Base-by-base conservation (phyloP, 2,888 invertebrate species). In the Incurvaria masculella region DNA sequence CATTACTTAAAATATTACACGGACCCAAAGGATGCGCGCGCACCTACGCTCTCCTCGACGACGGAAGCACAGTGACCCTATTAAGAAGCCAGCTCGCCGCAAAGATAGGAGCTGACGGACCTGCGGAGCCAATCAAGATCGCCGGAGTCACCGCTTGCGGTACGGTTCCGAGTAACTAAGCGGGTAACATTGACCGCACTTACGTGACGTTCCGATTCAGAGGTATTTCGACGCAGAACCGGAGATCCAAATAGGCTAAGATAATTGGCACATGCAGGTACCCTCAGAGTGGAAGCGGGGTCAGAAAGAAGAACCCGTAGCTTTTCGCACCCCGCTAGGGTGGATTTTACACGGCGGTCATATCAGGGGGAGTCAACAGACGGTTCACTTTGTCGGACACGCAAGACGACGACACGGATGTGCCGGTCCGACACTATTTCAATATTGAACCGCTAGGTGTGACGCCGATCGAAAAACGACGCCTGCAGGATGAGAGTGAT, bases 271-370 rank as follows among this genome's bases (percentile, higher is more conserved):
- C 18, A 8, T 43, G 21, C 43, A 21, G 11, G 6, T 43, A 10
- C 10, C 23, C 5, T 21, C 16, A 6, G 43, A 20, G 2, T 4
- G 19, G 21, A 20, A 21, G 6, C 20, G 21, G 21, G 14, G 43
- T 10, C 10, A 21, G 8, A 5, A 17, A 5, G 10, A 21, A 14
- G 20, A 43, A 21, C 23, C 23, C 2, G 43, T 43, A 5, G 43
- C 43, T 10, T 43, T 21, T 14, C 21, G 10, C 4, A 21, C 23
- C 2, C 21, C 18, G 20, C 43, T 43, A 8, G 43, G 43, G 8
- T 43, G 43, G 43, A 21, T 20, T 3, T 21, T 43, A 2, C 43
- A 43, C 43, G 43, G 43, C 43, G n/a, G n/a, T n/a, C 18, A 18
- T 10, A 20, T 6, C 21, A n/a, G 33, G 33, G 33, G 33, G 33